These are phyloP conservation scores for Nesidiocoris tenuis DNA, from an alignment of 2,888 invertebrate species.

Conservation along the genomic window DNA sequence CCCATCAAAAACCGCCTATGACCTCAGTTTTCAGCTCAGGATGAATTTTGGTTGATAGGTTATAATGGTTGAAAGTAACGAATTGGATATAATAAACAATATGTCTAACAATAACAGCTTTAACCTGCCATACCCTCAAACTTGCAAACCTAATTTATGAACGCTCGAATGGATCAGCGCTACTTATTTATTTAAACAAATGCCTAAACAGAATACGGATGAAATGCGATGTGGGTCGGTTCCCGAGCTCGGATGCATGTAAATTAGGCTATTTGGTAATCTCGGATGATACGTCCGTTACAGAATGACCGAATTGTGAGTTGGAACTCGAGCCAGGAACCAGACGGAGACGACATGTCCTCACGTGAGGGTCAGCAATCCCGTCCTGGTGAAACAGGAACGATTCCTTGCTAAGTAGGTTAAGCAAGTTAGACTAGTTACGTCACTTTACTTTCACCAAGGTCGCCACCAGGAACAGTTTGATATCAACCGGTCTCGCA, in stretches of 20 bases:
- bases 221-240: neutral
- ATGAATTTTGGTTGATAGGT: no score
- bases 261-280: constrained; percentile 1
- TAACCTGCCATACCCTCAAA: no score
- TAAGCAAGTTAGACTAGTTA: constrained; percentile 18
- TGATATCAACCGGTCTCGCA: neutral
- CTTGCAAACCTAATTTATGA: no score
- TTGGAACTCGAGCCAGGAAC: neutral
- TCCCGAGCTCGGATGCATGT: neutral
- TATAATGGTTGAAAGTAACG: no score
- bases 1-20: no score
- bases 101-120: no score
- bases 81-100: no score
- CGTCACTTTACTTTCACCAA: constrained; percentile 36
- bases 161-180: no score
- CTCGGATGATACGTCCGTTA: neutral
- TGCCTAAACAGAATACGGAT: no score
- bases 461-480: constrained; percentile 13
- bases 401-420: constrained; percentile 19
- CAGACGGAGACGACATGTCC: constrained; percentile 7
- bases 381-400: constrained; percentile 28
- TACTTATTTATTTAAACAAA: no score
- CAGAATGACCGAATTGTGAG: neutral
- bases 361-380: constrained; percentile 19
- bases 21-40: no score